phyloP scores from a whole-genome alignment of 2,113 vertebrate genomes.

The Eurystomus gularis region DNA sequence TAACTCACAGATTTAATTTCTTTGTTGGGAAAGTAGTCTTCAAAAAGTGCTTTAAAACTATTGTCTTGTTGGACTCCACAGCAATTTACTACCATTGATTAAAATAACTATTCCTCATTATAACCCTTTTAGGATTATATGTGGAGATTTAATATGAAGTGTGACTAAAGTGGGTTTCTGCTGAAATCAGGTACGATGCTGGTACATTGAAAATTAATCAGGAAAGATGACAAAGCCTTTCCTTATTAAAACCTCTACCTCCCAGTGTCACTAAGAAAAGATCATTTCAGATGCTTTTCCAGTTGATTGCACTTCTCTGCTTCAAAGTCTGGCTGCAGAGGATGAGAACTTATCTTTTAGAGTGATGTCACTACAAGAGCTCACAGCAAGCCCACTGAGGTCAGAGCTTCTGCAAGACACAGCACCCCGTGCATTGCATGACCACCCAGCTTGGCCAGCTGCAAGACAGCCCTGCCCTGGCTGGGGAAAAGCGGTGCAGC shows the following conservation, averaged over 20 bases:
- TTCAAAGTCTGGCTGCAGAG: background rate
- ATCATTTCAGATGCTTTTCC: background rate
- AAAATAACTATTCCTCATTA: background rate
- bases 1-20: background rate
- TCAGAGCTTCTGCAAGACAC: background rate
- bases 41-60: constrained; percentile 24
- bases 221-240: background rate
- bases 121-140: background rate
- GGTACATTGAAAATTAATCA: background rate
- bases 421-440: rapidly evolving
- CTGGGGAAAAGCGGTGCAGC: background rate
- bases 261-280: background rate
- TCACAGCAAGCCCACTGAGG: background rate
- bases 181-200: background rate
- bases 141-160: background rate
- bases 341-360: background rate
- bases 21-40: constrained; percentile 1
- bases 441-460: rapidly evolving
- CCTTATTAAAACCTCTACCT: background rate
- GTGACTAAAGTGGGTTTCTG: background rate
- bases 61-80: background rate
- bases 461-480: rapidly evolving
- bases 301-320: background rate
- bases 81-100: background rate
- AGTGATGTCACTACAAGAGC: background rate